These are phyloP conservation scores for Leptobrachium leishanense DNA, from an alignment of 2,113 vertebrate genomes.

Conservation along the genomic window DNA sequence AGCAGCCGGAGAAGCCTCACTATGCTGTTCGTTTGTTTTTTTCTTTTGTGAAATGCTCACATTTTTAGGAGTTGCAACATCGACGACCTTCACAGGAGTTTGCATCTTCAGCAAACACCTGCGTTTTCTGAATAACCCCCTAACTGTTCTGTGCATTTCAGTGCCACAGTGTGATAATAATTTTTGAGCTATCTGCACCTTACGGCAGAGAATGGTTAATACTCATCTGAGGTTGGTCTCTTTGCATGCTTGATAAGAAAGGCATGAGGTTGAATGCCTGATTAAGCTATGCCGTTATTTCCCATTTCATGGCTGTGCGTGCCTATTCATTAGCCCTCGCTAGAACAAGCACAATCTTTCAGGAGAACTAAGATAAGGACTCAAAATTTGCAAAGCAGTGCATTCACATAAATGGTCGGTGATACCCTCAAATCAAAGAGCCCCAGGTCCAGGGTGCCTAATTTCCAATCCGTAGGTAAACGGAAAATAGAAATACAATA, in stretches of 20 bases:
- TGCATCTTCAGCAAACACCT: too few species aligned
- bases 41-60: conserved; percentile 9
- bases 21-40: neutral
- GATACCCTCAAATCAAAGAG: conserved; percentile 22
- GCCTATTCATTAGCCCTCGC: conserved; percentile 42
- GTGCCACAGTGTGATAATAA: neutral
- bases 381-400: conserved; percentile 15
- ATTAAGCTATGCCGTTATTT: conserved; percentile 49
- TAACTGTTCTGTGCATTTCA: neutral
- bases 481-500: conserved; percentile 11
- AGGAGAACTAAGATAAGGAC: conserved; percentile 42
- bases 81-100: neutral
- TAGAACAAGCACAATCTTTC: conserved; percentile 46
- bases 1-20: too few species aligned
- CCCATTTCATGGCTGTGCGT: conserved; percentile 49
- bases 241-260: conserved; percentile 47
- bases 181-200: neutral
- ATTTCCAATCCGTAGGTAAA: conserved; percentile 19
- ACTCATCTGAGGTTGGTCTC: conserved; percentile 37
- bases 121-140: neutral
- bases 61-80: neutral
- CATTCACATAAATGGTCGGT: conserved; percentile 23
- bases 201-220: conserved; percentile 28
- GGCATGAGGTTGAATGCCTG: conserved; percentile 49
- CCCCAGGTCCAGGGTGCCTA: conserved; percentile 8